Base-by-base conservation (phyloP, 2,113 vertebrate species). In the Eubucco bourcierii region DNA sequence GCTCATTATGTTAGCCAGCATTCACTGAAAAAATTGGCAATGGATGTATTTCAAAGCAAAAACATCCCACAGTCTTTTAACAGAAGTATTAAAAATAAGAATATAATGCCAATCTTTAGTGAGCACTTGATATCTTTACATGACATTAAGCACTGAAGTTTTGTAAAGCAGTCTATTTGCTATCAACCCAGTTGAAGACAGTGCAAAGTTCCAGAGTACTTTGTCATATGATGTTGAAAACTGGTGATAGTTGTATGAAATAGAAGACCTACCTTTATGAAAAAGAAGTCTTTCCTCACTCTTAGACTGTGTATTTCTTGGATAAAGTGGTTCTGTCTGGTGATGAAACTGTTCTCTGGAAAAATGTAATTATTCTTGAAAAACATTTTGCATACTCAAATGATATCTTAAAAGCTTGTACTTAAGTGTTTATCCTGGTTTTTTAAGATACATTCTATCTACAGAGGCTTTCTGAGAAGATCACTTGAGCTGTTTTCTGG, bases 351-450 rank as follows among this genome's bases (percentile, higher is more conserved):
- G 27, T 12, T 47, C 6, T 61, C 59, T 94, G 37, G 53, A 65
- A 85, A 59, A 94, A 71, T 28, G 28, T 33, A 59, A 15, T 74
- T 90, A 60, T 55, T 85, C 66, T 59, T 10, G 4, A 33, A 13
- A 75, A 84, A 15, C 2, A 21, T 91, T 89, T 90, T 93, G 64
- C 14, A 14, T 74, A 23, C 31, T 61, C 4, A 23, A 31, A 19
- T 59, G 24, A 6, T 74, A 5, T 75, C 34, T n/a, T 79, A 34
- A n/a, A 84, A 64, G 24, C 41, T 92, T 60, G 19, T 71, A 47
- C 33, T 78, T 85, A 28, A 74, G 58, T 89, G 44, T 91, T 84
- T 97, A 97, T 96, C 96, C 96, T 97, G 81, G 96, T 97, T 97
- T 97, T 91, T 73, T 95, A 96, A 95, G 86, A 94, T 88, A 28